Evolutionary conservation across 92 coral and sea anemone species (phyloP), one percentile per base, ranked within the genome.

Genomic region (Porites evermanni): DNA sequence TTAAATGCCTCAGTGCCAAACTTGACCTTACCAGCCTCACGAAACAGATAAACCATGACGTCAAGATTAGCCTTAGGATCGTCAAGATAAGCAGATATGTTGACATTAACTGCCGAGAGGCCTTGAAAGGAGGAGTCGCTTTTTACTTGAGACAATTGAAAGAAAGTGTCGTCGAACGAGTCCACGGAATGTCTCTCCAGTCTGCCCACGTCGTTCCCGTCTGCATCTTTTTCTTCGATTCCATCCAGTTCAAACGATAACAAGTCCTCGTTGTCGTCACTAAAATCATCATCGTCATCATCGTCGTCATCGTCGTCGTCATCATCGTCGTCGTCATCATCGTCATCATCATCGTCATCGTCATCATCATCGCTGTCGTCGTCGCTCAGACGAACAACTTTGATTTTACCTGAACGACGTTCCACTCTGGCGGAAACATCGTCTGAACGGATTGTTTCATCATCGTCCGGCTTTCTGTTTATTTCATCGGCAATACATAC

Each of bases 31-130:
- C 86, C 86, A 38, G 38, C 77, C 10, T 58, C 59, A 18, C 78
- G 86, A 32, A 81, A 81, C 86, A 81, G 78, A 32, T 81, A 81
- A 13, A 81, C 26, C 74, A 81, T 81, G 47, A 81, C 19, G 29
- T 81, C 86, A 19, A 81, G 53, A 14, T 74, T 58, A 24, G 86
- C 68, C 56, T 50, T 67, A 17, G 67, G 20, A 38, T 44, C 77
- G 56, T 9, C 70, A 26, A 81, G 78, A 16, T 7, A 21, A 32
- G 86, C 67, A 24, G 86, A 81, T 38, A 81, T 10, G 60, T 81
- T 81, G n/a, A 81, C 77, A 50, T 59, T 81, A 12, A 59, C 44
- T 38, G 67, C 70, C 9, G 67, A 47, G 17, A 81, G 2, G 26
- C 86, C 86, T 29, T 70, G 56, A 14, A 17, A 58, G 2, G 29